Base-by-base conservation (phyloP, 1,140 invertebrate species). In the Mamestra configurata region DNA sequence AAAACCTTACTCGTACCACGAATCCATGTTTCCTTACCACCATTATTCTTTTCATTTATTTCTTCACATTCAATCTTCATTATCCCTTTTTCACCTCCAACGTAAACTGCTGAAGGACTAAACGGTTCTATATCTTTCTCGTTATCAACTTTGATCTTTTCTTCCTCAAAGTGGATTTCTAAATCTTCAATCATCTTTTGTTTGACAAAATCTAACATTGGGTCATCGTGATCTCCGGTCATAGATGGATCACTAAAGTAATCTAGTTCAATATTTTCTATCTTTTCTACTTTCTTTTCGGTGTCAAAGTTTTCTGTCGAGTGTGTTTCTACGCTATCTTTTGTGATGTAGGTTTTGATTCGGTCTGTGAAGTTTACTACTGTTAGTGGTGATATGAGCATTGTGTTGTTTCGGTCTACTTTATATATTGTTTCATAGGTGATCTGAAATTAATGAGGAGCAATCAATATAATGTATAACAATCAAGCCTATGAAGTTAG, bases 351-450 rank as follows among this genome's bases (percentile, higher is more conserved):
- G 8, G 40, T 78, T 75, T 83, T 82, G 7, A 84, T 51, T 72
- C 66, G 75, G 27, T 82, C 43, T 22, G 76, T 79, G 7, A 82
- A 80, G 51, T 31, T 70, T n/a, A 80, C 79, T 55, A 84, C 80
- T 66, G 75, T 31, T 83, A 92, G 61, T 4, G 86, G 61, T 2
- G 90, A 89, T 57, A 79, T 59, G 6, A 89, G 66, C 40, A 87
- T 72, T 46, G 49, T 70, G 1, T 37, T 37, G 53, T 61, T 51
- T 73, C 83, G 85, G 55, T 92, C 86, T 51, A 92, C 53, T 79
- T 88, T 87, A 35, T 87, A 82, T 35, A 92, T 53, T 11, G 83
- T 27, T 86, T 92, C 86, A 80, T 91, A 89, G n/a, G 87, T 88
- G 51, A 92, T 84, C 91, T 92, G 79, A 68, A 87, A 90, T 61